phyloP scores from a whole-genome alignment of 2,797 vertebrate species.

The Anguilla pacifica region DNA sequence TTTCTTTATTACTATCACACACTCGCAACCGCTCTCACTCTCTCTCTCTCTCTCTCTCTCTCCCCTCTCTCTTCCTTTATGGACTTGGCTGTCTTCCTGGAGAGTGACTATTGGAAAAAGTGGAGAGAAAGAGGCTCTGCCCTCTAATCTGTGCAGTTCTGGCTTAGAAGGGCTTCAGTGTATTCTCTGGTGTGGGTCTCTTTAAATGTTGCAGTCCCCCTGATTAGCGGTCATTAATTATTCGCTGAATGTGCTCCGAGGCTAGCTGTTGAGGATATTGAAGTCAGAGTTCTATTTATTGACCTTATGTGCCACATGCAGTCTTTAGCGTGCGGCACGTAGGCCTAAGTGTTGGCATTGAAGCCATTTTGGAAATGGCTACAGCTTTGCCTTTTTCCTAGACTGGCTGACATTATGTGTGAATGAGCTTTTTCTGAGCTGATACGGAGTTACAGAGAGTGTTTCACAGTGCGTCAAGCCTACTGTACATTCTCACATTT shows the following conservation, averaged over 20 bases:
- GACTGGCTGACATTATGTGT: slow-evolving; percentile 28
- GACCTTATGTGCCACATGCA: not conserved
- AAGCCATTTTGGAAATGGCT: not conserved
- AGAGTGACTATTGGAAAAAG: slow-evolving; percentile 44
- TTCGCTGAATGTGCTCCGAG: slow-evolving; percentile 37
- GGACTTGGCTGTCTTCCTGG: slow-evolving; percentile 48
- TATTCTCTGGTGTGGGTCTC: slow-evolving; percentile 36
- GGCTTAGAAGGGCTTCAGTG: slow-evolving; percentile 27
- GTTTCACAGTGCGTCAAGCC: slow-evolving; percentile 17
- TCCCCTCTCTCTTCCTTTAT: slow-evolving; percentile 5
- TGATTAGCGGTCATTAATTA: slow-evolving; percentile 39
- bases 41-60: not conserved
- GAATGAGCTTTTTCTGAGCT: slow-evolving; percentile 39
- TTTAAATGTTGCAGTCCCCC: slow-evolving; percentile 25
- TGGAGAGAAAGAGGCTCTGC: slow-evolving; percentile 39
- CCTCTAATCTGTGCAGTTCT: slow-evolving; percentile 37
- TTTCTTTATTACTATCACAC: slow-evolving; percentile 13
- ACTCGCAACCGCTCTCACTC: slow-evolving; percentile 28
- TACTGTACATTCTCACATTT: slow-evolving; percentile 35
- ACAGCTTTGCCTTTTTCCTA: slow-evolving; percentile 14
- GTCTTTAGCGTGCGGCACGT: not conserved
- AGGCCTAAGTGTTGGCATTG: not conserved
- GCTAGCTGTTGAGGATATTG: not conserved
- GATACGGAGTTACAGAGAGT: slow-evolving; percentile 31
- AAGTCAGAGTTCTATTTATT: not conserved